Percentiles rank a stretch among this genome's conserved stretches.
Evolutionary conservation across 2,888 invertebrate genomes (phyloP).

Genomic region (Reticulitermes lucifugus): DNA sequence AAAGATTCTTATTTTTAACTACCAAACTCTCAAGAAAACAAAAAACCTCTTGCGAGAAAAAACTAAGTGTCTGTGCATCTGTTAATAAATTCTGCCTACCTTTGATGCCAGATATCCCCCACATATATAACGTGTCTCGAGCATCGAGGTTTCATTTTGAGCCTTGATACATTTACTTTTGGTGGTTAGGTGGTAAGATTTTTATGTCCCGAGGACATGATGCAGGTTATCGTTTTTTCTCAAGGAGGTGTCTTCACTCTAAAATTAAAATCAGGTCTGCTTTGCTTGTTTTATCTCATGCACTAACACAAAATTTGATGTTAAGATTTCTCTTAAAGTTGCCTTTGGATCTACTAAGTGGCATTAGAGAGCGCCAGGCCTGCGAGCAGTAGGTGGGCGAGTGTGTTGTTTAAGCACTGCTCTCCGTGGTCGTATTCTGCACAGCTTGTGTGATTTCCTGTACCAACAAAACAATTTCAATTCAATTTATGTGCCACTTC

Average conservation of each 20-base stretch:
- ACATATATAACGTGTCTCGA: background rate
- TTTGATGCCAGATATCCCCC: background rate
- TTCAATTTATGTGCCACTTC: no score
- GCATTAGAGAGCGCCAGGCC: slow-evolving; percentile 43
- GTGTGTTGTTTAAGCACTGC: slow-evolving; percentile 67
- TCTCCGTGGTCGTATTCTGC: slow-evolving; percentile 72
- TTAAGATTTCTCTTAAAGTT: slow-evolving; percentile 48
- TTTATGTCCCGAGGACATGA: slow-evolving; percentile 39
- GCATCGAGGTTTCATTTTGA: slow-evolving; percentile 52
- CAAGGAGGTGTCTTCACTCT: slow-evolving; percentile 53
- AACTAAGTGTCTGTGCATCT: background rate
- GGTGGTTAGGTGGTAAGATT: slow-evolving; percentile 44
- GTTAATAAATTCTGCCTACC: background rate
- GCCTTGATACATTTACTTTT: slow-evolving; percentile 48
- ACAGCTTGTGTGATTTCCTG: slow-evolving; percentile 69
- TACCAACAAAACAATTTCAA: slow-evolving; percentile 48
- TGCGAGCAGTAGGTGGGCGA: slow-evolving; percentile 21
- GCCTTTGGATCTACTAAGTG: slow-evolving; percentile 52
- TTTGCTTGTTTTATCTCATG: slow-evolving; percentile 52
- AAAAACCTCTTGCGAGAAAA: slow-evolving; percentile 7
- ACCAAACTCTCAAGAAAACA: slow-evolving; percentile 21
- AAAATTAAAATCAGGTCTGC: slow-evolving; percentile 52
- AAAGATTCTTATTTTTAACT: slow-evolving; percentile 10
- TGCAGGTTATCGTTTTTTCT: slow-evolving; percentile 42
- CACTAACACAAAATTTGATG: slow-evolving; percentile 55